Base-by-base conservation (phyloP, 2,797 vertebrate species). In the Rhinella marina region DNA sequence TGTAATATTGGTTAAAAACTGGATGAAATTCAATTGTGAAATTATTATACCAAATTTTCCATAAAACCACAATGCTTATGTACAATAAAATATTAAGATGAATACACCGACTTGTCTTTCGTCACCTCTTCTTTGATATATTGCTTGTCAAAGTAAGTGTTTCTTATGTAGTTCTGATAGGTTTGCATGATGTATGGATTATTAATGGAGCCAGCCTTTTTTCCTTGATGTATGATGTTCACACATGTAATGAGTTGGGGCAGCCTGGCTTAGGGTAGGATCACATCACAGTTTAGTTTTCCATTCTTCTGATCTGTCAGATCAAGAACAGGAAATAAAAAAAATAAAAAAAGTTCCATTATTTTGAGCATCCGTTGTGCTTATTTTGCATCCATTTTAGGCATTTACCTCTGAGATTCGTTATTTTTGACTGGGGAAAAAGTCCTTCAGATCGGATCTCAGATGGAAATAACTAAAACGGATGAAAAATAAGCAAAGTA, bases 61-160 rank as follows among this genome's bases (percentile, higher is more conserved):
- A 23, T 41, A 5, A 48, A 48, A 62, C 54, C 17, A 62, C 32
- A 48, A 3, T 62, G 79, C 29, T 62, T 81, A 41, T 62, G 61
- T 81, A 66, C 32, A 64, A 81, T 62, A 81, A 81, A 81, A 64
- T 81, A 32, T 57, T 59, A 27, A 61, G 17, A 29, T 80, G 56
- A 80, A 32, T 48, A 56, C 32, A 41, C 17, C 2, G 9, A 12
- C n/a, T 81, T 81, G 32, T 76, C 48, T 81, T 81, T 17, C 10
- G 59, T 81, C 41, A 64, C 23, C 27, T 76, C 23, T 50, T 85
- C 41, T 41, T 75, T 50, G 14, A 17, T 27, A 25, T 59, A 54
- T 57, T 41, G 52, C 12, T 64, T 70, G 12, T 29, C 21, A 68
- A 19, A 25, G 61, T 81, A 32, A 57, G 14, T 1, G 7, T 32